Conservation (phyloP, 2,113 vertebrate species). For the Baryphthengus martii region DNA sequence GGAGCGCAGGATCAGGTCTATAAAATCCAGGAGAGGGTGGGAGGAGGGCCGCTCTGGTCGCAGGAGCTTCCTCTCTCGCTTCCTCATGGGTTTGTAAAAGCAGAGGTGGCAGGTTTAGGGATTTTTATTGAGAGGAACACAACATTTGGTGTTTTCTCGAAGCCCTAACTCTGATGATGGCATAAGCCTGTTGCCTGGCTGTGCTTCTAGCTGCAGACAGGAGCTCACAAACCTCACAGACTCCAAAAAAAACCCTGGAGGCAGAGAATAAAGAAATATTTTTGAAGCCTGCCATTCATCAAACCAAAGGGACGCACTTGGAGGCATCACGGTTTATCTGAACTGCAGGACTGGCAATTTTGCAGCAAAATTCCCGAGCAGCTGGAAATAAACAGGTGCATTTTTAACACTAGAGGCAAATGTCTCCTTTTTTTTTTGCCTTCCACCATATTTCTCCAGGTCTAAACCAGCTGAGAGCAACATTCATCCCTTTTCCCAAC, state of each 20-base stretch:
- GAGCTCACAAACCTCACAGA: not conserved
- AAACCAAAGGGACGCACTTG: not conserved
- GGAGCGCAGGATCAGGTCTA: not conserved
- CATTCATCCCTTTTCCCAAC: not conserved
- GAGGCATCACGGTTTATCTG: not conserved
- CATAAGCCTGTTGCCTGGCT: not conserved
- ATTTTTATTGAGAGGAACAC: conserved; percentile 16
- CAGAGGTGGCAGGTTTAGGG: not conserved
- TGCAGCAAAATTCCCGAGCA: not conserved
- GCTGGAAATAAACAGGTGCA: conserved; percentile 1
- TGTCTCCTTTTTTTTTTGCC: not conserved
- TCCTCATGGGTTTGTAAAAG: not conserved
- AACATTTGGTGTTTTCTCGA: not conserved
- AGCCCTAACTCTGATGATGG: not conserved
- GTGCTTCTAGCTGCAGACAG: not conserved
- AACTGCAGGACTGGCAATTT: not conserved
- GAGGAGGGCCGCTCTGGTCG: not conserved
- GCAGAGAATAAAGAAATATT: not conserved
- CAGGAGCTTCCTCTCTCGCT: not conserved
- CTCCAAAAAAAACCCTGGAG: not conserved
- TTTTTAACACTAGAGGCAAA: not conserved
- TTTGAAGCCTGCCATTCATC: not conserved
- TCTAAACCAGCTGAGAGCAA: not conserved
- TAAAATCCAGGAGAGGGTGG: fast-evolving
- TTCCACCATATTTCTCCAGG: not conserved